Evolutionary conservation across 2,797 vertebrate genomes (phyloP).

Genomic region (Lepilemur septentrionalis): DNA sequence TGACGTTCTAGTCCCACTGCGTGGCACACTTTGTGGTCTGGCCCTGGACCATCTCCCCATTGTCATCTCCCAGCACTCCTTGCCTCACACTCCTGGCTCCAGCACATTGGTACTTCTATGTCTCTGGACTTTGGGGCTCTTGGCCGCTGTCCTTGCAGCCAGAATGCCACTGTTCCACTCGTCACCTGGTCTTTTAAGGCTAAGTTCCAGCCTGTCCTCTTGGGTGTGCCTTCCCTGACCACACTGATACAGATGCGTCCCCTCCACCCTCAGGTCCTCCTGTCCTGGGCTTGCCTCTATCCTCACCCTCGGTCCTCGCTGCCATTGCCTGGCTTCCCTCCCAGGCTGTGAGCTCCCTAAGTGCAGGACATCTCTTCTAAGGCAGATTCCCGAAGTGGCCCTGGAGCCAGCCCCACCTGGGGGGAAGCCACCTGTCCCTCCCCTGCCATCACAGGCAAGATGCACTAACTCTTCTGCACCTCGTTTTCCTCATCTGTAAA

Average conservation of each 20-base stretch:
- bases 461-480: background rate
- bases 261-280: background rate
- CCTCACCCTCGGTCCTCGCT: background rate
- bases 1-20: background rate
- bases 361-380: background rate
- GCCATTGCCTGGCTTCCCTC: background rate
- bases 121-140: background rate
- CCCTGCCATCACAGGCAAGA: background rate
- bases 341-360: background rate
- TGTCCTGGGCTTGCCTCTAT: background rate
- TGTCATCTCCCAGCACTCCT: background rate
- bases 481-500: background rate
- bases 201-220: background rate
- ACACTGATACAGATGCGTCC: background rate
- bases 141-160: background rate
- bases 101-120: background rate
- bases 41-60: background rate
- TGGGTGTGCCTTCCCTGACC: background rate
- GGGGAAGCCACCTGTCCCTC: background rate
- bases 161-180: background rate
- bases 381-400: background rate
- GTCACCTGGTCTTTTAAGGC: background rate
- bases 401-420: background rate
- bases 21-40: background rate
- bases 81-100: background rate